Percentiles rank a stretch among this genome's conserved stretches.
phyloP scores from a whole-genome alignment of 2,113 vertebrate genomes.

The Ovibos moschatus region DNA sequence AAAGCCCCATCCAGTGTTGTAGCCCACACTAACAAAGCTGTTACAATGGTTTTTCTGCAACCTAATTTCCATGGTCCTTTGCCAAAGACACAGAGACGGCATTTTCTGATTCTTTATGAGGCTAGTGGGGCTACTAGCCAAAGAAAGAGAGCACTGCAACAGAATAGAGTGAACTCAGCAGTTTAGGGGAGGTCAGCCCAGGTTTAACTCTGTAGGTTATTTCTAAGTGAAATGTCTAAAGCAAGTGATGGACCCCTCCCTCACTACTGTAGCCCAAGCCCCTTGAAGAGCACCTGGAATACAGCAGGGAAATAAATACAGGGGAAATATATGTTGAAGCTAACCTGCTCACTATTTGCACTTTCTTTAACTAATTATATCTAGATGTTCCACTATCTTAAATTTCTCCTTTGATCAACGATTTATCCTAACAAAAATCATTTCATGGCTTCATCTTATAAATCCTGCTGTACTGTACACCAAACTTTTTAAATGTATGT shows the following conservation, averaged over 20 bases:
- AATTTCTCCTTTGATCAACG: neutral
- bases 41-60: neutral
- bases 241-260: neutral
- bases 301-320: neutral
- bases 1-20: neutral
- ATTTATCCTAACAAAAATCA: neutral
- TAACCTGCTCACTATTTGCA: neutral
- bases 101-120: slow-evolving; percentile 16
- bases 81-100: neutral
- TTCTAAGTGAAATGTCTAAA: neutral
- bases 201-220: neutral
- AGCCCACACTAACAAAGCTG: neutral
- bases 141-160: neutral
- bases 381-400: neutral
- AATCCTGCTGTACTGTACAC: neutral
- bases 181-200: neutral
- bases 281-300: neutral
- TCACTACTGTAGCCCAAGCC: neutral
- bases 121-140: neutral
- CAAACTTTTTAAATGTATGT: neutral
- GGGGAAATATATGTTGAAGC: neutral
- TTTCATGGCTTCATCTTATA: slow-evolving; percentile 1
- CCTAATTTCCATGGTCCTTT: neutral
- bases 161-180: neutral
- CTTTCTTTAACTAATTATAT: neutral